A percentile compares a stretch with the other conserved stretches of the same genome.
These are phyloP conservation scores for Taeniopygia guttata DNA, from an alignment of 2,797 vertebrate species.

Conservation along the genomic window DNA sequence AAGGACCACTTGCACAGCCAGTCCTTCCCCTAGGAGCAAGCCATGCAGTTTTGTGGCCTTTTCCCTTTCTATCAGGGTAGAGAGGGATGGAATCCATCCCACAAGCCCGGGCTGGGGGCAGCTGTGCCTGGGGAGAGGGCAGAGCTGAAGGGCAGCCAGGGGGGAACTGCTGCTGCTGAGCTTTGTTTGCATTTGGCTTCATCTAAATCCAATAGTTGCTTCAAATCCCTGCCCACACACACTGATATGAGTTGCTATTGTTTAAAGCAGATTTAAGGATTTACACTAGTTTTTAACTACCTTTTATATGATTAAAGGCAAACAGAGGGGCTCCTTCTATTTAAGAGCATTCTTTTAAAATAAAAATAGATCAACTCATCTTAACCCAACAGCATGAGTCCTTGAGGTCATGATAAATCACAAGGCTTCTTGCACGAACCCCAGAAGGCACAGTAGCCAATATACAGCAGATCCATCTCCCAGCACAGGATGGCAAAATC, in stretches of 20 bases:
- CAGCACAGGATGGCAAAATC: neutral
- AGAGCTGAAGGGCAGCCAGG: neutral
- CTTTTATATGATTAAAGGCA: slow-evolving; percentile 45
- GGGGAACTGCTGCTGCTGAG: neutral
- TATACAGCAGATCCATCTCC: neutral
- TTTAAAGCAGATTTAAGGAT: slow-evolving; percentile 65
- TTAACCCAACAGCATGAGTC: neutral
- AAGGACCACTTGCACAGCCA: neutral
- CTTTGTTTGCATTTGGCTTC: slow-evolving; percentile 16
- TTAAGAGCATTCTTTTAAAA: neutral
- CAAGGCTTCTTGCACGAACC: neutral
- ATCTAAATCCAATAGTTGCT: slow-evolving; percentile 29
- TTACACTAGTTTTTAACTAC: slow-evolving; percentile 46
- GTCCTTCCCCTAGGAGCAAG: neutral
- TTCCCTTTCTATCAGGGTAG: neutral
- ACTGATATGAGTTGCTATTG: slow-evolving; percentile 25
- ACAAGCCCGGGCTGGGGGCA: neutral
- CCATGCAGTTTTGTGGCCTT: neutral
- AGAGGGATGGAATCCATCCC: neutral
- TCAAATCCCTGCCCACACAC: slow-evolving; percentile 61
- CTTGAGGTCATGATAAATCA: slow-evolving; percentile 19
- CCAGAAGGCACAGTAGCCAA: neutral
- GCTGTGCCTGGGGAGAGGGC: neutral
- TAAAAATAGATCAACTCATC: slow-evolving; percentile 44
- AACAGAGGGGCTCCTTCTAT: neutral